phyloP scores from a whole-genome alignment of 2,888 invertebrate genomes.

The Troides helena region DNA sequence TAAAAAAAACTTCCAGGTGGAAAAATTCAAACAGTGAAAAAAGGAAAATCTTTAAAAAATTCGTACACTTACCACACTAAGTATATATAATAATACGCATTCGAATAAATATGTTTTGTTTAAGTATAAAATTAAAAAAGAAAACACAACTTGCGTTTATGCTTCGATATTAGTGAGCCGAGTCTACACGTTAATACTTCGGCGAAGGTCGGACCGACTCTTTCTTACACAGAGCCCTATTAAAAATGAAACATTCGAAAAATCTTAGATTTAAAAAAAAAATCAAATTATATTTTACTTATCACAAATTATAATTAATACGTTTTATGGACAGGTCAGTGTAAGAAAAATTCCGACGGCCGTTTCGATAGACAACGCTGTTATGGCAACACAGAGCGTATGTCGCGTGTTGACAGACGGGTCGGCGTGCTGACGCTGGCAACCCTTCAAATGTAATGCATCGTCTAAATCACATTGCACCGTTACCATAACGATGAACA shows the following conservation, averaged over 20 bases:
- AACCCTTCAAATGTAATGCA: slow-evolving; percentile 44
- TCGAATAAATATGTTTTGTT: slow-evolving; percentile 65
- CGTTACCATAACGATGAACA: slow-evolving; percentile 31
- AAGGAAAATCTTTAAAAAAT: slow-evolving; percentile 4
- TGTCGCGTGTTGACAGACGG: slow-evolving; percentile 33
- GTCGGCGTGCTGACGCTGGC: slow-evolving; percentile 42
- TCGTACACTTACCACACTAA: slow-evolving; percentile 51
- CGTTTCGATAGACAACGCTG: not conserved
- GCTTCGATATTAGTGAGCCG: slow-evolving; percentile 64
- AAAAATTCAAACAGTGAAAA: slow-evolving; percentile 20
- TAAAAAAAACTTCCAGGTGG: not conserved
- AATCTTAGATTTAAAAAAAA: not conserved
- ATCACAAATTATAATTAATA: slow-evolving; percentile 21
- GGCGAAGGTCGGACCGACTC: slow-evolving; percentile 15
- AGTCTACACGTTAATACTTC: slow-evolving; percentile 37
- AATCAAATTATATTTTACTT: slow-evolving; percentile 11
- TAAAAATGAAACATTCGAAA: slow-evolving; percentile 1
- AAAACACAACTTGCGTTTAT: slow-evolving; percentile 67
- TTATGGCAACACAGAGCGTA: not conserved
- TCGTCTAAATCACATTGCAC: slow-evolving; percentile 49
- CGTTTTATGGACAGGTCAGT: slow-evolving; percentile 9
- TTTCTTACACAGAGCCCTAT: slow-evolving; percentile 21
- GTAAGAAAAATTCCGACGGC: slow-evolving; percentile 13
- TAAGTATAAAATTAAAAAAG: slow-evolving; percentile 74
- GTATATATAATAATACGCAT: slow-evolving; percentile 57